These are phyloP conservation scores for Chrysochloris asiatica DNA, from an alignment of 2,113 vertebrate genomes.

Conservation along the genomic window DNA sequence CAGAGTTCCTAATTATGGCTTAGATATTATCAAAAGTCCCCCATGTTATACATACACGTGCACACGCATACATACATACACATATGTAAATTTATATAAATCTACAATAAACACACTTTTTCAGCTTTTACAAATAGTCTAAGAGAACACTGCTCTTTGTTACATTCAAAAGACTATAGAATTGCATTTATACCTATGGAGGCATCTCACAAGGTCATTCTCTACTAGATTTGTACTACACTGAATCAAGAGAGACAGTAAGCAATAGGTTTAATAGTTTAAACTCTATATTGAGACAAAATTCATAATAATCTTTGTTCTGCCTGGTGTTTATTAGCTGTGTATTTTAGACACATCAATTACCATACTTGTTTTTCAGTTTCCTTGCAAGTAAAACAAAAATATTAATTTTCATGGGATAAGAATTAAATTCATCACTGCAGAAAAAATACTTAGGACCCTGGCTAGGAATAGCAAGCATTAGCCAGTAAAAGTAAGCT, in stretches of 20 bases:
- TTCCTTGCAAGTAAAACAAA: background rate
- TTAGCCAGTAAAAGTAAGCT: background rate
- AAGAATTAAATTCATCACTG: background rate
- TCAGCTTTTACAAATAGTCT: background rate
- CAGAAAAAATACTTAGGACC: background rate
- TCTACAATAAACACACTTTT: background rate
- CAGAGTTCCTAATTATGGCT: no score
- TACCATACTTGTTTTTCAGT: background rate
- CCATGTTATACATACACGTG: background rate
- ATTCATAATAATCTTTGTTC: background rate
- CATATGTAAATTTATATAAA: background rate
- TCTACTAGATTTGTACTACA: background rate
- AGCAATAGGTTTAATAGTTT: background rate
- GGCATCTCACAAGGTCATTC: background rate
- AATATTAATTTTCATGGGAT: background rate
- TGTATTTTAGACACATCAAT: background rate
- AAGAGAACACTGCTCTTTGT: background rate
- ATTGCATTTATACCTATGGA: background rate
- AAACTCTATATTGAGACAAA: background rate
- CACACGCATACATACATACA: background rate
- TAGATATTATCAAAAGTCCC: background rate
- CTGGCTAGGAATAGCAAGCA: background rate
- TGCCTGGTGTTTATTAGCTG: background rate
- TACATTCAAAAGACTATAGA: background rate
- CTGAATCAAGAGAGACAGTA: background rate